Conservation (phyloP, 2,113 vertebrate genomes). For the Abramis brama region DNA sequence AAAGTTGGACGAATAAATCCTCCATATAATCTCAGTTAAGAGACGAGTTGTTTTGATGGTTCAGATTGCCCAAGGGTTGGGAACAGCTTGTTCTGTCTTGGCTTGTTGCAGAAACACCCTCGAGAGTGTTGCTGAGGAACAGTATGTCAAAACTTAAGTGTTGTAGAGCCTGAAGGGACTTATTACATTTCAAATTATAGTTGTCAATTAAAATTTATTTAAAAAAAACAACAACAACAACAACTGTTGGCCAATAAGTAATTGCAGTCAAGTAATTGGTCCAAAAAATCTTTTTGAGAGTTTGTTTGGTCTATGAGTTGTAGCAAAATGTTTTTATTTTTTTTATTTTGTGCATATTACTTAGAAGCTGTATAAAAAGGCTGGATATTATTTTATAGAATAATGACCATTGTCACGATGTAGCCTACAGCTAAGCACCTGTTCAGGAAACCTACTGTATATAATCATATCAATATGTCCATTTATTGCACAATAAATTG, state of each 20-base stretch:
- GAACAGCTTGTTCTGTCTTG: not conserved
- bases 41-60: not conserved
- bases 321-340: not conserved
- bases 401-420: not conserved
- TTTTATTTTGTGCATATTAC: not conserved
- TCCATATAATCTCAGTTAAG: not conserved
- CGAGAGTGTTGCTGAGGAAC: not conserved
- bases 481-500: slow-evolving; percentile 1
- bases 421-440: not conserved
- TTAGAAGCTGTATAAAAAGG: not conserved
- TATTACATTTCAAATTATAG: not conserved
- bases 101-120: not conserved
- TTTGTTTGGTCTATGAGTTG: not conserved
- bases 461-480: not conserved
- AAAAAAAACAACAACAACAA: no score
- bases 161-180: not conserved
- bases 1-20: not conserved
- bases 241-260: not conserved
- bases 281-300: not conserved
- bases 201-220: not conserved
- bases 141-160: not conserved
- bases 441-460: not conserved
- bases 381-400: not conserved
- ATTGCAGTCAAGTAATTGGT: not conserved
- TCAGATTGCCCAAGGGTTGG: not conserved